phyloP scores from a whole-genome alignment of 1,140 invertebrate species.

The Potamilus streckersoni region DNA sequence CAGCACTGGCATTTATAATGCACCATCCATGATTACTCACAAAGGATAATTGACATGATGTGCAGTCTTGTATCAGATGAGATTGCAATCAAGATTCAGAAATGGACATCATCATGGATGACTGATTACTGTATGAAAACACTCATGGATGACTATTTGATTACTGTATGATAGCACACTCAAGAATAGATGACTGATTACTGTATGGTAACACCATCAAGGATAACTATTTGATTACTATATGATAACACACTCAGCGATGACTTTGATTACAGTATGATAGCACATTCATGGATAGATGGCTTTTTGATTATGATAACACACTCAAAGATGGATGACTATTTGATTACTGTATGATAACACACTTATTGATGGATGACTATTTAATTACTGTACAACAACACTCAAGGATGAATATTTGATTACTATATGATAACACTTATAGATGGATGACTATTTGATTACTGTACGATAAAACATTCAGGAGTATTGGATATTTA shows the following conservation, averaged over 20 bases:
- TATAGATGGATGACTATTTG: too few relatives aligned
- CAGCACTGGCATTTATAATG: not conserved
- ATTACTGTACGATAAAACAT: not conserved
- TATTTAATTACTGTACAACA: constrained; percentile 15
- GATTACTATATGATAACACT: too few relatives aligned
- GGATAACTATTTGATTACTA: not conserved
- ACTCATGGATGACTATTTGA: constrained; percentile 7
- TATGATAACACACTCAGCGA: too few relatives aligned
- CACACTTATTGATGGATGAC: not conserved
- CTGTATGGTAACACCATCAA: not conserved
- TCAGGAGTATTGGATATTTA: constrained; percentile 3
- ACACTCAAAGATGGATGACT: too few relatives aligned
- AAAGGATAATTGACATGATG: constrained; percentile 17
- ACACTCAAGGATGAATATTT: not conserved
- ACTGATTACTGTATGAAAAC: constrained; percentile 20
- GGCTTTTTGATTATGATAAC: too few relatives aligned
- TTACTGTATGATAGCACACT: too few relatives aligned
- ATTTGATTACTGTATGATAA: not conserved
- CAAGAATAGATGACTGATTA: too few relatives aligned
- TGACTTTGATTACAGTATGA: too few relatives aligned
- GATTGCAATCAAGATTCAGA: constrained; percentile 3
- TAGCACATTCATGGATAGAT: too few relatives aligned
- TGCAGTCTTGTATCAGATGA: constrained; percentile 12
- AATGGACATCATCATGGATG: constrained; percentile 2
- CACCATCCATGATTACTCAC: not conserved